Conservation (phyloP, 2,888 invertebrate genomes). For the Teleiodes luculella region DNA sequence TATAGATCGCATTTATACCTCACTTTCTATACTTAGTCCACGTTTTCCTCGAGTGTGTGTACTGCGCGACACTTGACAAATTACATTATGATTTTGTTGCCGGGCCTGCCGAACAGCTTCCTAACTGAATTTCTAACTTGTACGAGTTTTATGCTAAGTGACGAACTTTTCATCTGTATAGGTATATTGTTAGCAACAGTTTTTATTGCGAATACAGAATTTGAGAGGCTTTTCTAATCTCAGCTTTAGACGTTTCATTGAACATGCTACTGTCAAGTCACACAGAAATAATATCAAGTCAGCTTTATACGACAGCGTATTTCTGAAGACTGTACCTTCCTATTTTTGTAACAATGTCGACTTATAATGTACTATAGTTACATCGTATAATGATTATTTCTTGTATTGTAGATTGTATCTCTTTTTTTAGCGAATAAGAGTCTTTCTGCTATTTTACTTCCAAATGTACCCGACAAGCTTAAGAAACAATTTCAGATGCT, state of each 20-base stretch:
- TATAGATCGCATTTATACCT: constrained; percentile 1
- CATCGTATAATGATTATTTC: too few relatives aligned
- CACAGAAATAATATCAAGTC: constrained; percentile 5
- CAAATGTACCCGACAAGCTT: neutral
- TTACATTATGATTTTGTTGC: constrained; percentile 63
- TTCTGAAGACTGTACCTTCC: too few relatives aligned
- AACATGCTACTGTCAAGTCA: constrained; percentile 25
- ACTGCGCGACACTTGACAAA: constrained; percentile 54
- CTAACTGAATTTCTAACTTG: constrained; percentile 50
- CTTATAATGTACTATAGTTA: too few relatives aligned
- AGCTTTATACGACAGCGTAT: neutral
- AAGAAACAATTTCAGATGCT: neutral
- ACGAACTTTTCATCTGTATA: constrained; percentile 31
- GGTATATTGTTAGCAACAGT: constrained; percentile 22
- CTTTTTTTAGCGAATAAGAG: too few relatives aligned
- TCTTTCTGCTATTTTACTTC: neutral
- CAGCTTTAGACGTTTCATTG: constrained; percentile 14
- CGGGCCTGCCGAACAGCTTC: constrained; percentile 40
- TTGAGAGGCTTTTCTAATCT: constrained; percentile 28
- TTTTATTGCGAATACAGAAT: constrained; percentile 23
- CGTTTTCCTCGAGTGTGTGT: neutral
- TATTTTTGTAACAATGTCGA: too few relatives aligned
- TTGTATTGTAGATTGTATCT: too few relatives aligned
- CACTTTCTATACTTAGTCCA: neutral
- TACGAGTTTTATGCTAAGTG: constrained; percentile 41